Evolutionary conservation across 2,888 invertebrate genomes (phyloP).

Genomic region (Anaspis maculata): DNA sequence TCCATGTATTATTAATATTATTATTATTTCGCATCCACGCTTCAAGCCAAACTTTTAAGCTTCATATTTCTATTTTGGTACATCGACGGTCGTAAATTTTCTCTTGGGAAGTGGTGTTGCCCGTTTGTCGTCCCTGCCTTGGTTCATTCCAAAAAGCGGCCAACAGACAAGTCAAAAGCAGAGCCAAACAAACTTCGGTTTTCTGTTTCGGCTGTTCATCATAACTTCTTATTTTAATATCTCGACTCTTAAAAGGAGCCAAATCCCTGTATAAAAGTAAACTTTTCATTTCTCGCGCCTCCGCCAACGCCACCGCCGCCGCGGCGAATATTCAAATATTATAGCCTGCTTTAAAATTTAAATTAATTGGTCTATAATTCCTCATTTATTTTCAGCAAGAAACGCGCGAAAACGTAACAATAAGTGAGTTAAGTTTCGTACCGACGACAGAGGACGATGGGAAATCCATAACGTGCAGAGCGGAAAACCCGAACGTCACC

Average conservation of each 20-base stretch:
- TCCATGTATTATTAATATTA: too few relatives aligned
- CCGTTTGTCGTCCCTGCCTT: too few relatives aligned
- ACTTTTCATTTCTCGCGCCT: slow-evolving; percentile 22
- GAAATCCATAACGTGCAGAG: slow-evolving; percentile 79
- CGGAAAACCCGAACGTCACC: slow-evolving; percentile 85
- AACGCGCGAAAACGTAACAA: slow-evolving; percentile 70
- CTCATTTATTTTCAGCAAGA: slow-evolving; percentile 56
- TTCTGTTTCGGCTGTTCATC: slow-evolving; percentile 14
- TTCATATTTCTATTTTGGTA: too few relatives aligned
- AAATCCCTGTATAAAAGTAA: slow-evolving; percentile 21
- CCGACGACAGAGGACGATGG: slow-evolving; percentile 86
- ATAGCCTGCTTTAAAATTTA: slow-evolving; percentile 28
- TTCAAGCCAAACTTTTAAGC: too few relatives aligned
- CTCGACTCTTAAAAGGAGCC: slow-evolving; percentile 15
- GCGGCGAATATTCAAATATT: slow-evolving; percentile 24
- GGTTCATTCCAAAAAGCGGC: too few relatives aligned
- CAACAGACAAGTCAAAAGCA: too few relatives aligned
- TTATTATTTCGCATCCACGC: too few relatives aligned
- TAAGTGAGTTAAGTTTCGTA: slow-evolving; percentile 80
- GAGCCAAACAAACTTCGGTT: slow-evolving; percentile 14
- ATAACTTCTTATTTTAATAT: slow-evolving; percentile 25
- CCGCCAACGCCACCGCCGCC: too few relatives aligned
- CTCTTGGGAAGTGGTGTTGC: too few relatives aligned
- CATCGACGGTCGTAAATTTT: too few relatives aligned
- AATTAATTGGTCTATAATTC: slow-evolving; percentile 31